phyloP scores from a whole-genome alignment of 2,888 invertebrate genomes.

The Danaus chrysippus region DNA sequence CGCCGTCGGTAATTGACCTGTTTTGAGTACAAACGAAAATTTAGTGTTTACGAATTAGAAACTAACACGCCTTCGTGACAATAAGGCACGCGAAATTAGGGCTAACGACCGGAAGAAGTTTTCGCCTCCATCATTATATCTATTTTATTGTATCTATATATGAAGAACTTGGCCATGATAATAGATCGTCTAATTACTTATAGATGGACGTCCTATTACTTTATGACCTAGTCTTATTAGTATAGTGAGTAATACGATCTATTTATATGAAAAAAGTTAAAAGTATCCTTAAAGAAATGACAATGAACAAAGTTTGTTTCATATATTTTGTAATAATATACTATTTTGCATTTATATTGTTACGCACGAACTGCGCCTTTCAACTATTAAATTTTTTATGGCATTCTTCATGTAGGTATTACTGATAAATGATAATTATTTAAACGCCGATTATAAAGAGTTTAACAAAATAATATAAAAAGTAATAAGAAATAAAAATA shows the following conservation, averaged over 20 bases:
- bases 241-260: too few species aligned
- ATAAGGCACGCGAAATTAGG: constrained; percentile 61
- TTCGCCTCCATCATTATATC: constrained; percentile 1
- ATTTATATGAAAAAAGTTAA: too few species aligned
- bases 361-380: not conserved
- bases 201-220: not conserved
- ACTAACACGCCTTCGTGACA: constrained; percentile 55
- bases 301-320: too few species aligned
- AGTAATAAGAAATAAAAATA: too few species aligned
- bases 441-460: not conserved
- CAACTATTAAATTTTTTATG: not conserved
- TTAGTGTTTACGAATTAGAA: constrained; percentile 36
- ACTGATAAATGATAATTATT: not conserved
- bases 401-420: not conserved
- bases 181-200: not conserved
- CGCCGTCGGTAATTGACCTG: constrained; percentile 42
- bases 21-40: not conserved
- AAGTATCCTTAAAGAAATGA: too few species aligned
- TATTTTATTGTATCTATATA: not conserved
- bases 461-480: too few species aligned
- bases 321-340: not conserved
- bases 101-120: constrained; percentile 42
- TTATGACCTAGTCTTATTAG: too few species aligned
- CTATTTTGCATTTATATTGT: not conserved
- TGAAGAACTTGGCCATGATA: not conserved